A percentile compares a stretch with the other conserved stretches of the same genome.
Evolutionary conservation across 2,797 vertebrate genomes (phyloP).

Genomic region (Platalea minor): DNA sequence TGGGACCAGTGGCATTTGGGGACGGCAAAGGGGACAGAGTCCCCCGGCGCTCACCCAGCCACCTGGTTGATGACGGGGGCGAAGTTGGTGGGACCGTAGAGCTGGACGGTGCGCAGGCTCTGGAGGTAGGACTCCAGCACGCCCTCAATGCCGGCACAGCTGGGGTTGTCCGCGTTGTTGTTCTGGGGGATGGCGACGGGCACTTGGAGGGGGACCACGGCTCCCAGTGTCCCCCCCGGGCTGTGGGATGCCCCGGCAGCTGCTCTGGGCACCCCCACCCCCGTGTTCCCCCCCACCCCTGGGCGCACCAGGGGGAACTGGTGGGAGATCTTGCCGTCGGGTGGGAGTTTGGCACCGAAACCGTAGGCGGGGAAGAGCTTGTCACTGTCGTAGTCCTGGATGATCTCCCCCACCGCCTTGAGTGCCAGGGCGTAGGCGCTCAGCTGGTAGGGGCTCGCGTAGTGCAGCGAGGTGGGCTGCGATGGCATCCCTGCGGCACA

Average conservation of each 20-base stretch:
- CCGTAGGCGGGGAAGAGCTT: slow-evolving; percentile 97
- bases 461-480: slow-evolving; percentile 96
- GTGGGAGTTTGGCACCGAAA: slow-evolving; percentile 96
- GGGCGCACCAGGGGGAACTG: slow-evolving; percentile 90
- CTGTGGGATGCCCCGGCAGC: background rate
- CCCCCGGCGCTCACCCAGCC: slow-evolving; percentile 81
- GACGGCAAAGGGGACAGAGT: background rate
- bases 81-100: slow-evolving; percentile 97
- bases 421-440: slow-evolving; percentile 96
- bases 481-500: slow-evolving; percentile 84
- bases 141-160: slow-evolving; percentile 93
- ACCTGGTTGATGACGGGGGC: slow-evolving; percentile 95
- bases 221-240: background rate
- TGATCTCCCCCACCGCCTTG: slow-evolving; percentile 96
- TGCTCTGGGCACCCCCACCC: background rate
- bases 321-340: slow-evolving; percentile 94
- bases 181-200: slow-evolving; percentile 72
- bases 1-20: background rate
- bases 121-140: slow-evolving; percentile 95
- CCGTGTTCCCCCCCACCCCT: no score
- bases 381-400: slow-evolving; percentile 99
- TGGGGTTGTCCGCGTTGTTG: slow-evolving; percentile 86
- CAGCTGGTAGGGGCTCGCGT: slow-evolving; percentile 97
- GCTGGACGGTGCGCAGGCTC: slow-evolving; percentile 91
- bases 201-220: accelerated